Conservation (phyloP, 2,888 invertebrate genomes). For the Megastigmus dorsalis region DNA sequence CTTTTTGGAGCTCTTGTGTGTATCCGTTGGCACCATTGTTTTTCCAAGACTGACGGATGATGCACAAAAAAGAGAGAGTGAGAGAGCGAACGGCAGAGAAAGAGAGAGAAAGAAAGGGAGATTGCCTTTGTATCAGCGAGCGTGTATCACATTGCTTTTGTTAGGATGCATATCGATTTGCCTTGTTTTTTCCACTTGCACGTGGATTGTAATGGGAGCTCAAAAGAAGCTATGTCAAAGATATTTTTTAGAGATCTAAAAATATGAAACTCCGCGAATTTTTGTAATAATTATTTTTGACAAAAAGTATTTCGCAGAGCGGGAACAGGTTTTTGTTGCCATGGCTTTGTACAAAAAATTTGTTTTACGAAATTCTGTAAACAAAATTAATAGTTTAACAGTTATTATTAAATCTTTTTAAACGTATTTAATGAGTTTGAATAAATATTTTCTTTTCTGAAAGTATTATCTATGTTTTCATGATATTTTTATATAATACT, state of each 20-base stretch:
- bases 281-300: no score
- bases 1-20: not conserved
- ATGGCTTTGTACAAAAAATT: no score
- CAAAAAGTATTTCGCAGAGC: no score
- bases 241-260: constrained; percentile 1
- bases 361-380: no score
- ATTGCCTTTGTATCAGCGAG: constrained; percentile 29
- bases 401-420: no score
- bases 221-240: not conserved
- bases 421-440: no score
- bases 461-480: no score
- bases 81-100: not conserved
- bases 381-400: no score
- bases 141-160: constrained; percentile 11
- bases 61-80: not conserved
- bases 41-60: constrained; percentile 35
- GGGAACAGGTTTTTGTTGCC: no score
- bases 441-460: no score
- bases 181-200: not conserved
- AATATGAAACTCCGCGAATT: no score
- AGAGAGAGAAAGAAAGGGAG: not conserved
- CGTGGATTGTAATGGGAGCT: not conserved
- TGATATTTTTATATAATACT: no score
- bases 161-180: constrained; percentile 29
- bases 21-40: not conserved